A percentile compares a stretch with the other conserved stretches of the same genome.
These are phyloP conservation scores for Cinara cedri DNA, from an alignment of 2,888 invertebrate species.

Conservation along the genomic window DNA sequence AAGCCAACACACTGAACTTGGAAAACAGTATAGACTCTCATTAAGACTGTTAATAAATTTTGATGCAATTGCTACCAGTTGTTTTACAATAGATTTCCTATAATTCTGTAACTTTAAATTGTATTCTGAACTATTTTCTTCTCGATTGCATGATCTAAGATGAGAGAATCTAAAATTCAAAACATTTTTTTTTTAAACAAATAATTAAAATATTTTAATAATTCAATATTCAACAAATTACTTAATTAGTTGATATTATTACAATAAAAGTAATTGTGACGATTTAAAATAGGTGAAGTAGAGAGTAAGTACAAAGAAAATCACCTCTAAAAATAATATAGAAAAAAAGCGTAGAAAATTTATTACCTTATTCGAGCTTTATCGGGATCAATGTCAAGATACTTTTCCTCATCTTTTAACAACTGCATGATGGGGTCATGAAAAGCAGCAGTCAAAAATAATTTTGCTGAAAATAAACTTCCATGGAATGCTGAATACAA, in stretches of 20 bases:
- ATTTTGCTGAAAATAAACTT: constrained; percentile 85
- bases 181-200: neutral
- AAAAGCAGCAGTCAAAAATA: constrained; percentile 90
- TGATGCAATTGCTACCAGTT: constrained; percentile 78
- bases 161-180: constrained; percentile 65
- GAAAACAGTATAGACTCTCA: constrained; percentile 88
- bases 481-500: constrained; percentile 89
- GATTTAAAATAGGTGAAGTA: no score
- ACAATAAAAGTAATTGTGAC: no score
- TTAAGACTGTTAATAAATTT: constrained; percentile 82
- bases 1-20: constrained; percentile 87
- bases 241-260: no score
- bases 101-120: constrained; percentile 77
- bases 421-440: constrained; percentile 90
- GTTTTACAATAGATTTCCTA: constrained; percentile 78
- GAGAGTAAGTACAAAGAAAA: no score
- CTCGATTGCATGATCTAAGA: constrained; percentile 77
- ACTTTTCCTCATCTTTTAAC: constrained; percentile 86
- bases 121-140: constrained; percentile 76
- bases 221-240: neutral
- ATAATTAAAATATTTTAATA: neutral
- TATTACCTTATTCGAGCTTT: constrained; percentile 75
- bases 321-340: constrained; percentile 3
- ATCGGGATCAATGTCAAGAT: constrained; percentile 88
- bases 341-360: neutral